A percentile compares a stretch with the other conserved stretches of the same genome.
Conservation (phyloP, 2,888 invertebrate species). For the Cryptophagus acutangulus region DNA sequence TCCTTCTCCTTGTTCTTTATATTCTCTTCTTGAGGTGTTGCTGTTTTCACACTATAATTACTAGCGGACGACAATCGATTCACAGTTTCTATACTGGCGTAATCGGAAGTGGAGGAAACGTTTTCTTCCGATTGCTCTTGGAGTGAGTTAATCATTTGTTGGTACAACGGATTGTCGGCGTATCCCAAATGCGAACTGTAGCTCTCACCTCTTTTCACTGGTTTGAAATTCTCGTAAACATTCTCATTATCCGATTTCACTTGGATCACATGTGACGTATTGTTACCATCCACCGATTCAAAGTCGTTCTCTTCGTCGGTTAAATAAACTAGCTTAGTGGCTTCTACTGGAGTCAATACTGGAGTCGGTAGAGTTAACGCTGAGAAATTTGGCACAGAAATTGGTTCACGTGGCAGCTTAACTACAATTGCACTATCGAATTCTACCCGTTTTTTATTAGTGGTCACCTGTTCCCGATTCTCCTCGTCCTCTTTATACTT, state of each 20-base stretch:
- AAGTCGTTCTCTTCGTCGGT: conserved; percentile 59
- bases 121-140: conserved; percentile 54
- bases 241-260: conserved; percentile 22
- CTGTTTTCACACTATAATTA: conserved; percentile 47
- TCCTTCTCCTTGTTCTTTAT: conserved; percentile 34
- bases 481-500: conserved; percentile 42
- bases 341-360: conserved; percentile 63
- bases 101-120: conserved; percentile 67
- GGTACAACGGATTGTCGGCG: conserved; percentile 49
- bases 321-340: conserved; percentile 63
- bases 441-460: conserved; percentile 40
- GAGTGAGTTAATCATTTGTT: conserved; percentile 54
- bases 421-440: conserved; percentile 38
- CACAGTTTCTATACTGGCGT: conserved; percentile 68
- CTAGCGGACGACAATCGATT: conserved; percentile 53
- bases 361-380: conserved; percentile 58
- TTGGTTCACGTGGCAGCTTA: conserved; percentile 60
- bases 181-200: conserved; percentile 54
- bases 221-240: conserved; percentile 53
- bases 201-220: conserved; percentile 51
- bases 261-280: conserved; percentile 10
- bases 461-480: conserved; percentile 22
- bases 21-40: conserved; percentile 44
- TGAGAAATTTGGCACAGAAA: conserved; percentile 71
- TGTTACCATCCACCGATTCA: conserved; percentile 35